Evolutionary conservation across 1,140 invertebrate genomes (phyloP), one percentile per base, ranked within the genome.

Genomic region (Orchesella cincta): DNA sequence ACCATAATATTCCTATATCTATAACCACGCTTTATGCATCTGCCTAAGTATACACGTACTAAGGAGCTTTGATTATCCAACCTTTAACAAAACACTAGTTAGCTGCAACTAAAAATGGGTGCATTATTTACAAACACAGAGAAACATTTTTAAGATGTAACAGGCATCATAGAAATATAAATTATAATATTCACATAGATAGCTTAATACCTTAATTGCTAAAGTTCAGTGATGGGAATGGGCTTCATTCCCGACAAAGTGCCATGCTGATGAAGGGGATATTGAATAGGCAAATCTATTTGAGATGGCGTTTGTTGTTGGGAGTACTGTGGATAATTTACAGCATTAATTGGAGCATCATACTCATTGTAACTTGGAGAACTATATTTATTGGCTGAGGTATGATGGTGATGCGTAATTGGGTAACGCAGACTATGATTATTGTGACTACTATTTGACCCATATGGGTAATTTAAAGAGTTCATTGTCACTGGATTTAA

Each of bases 181-280:
- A 46, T 46, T 46, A 46, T 18, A 46, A 46, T 8, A 46, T 46
- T 23, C 12, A n/a, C 57, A 33, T 34, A 71, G 31, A 51, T 12
- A 12, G 67, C 67, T 71, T 57, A 74, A 29, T 74, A 54, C 73
- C 73, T 74, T 74, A 74, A 74, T 74, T 74, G 93, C 93, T 94
- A 95, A 91, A 95, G 93, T 86, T 94, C 93, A 86, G 93, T 95
- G 79, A 94, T 93, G 54, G 93, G 93, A 83, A 94, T 93, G 2
- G 92, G 91, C 84, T 93, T 88, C 23, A 90, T 86, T 84, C 36
- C 72, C 14, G 72, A 26, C 29, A 74, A 74, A 31, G 71, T 33
- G 29, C 62, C 54, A 64, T 78, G 73, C 26, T 78, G 76, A 36
- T 78, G 76, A 18, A 78, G 73, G 26, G 79, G 74, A 36, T 78